Base-by-base conservation (phyloP, 2,888 invertebrate species). In the Deladenus siricidicola region DNA sequence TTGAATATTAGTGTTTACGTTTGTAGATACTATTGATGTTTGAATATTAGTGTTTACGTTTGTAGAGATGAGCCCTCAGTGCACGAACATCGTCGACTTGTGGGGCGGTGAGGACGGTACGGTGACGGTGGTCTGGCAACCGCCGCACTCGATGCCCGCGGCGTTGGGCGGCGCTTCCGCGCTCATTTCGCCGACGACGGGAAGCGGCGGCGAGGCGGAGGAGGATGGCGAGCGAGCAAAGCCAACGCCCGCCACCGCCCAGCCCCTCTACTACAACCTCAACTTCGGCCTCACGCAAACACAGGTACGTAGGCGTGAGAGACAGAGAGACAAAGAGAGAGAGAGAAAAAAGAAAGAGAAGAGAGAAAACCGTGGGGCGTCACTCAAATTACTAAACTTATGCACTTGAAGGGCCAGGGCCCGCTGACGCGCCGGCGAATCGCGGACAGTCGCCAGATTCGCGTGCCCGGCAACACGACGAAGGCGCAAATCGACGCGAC, bases 211-310 rank as follows among this genome's bases (percentile, higher is more conserved):
- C 24, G 10, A 10, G n/a, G 19, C 50, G 4, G 4, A 23, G 14
- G n/a, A n/a, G n/a, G n/a, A n/a, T n/a, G n/a, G n/a, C 23, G 17
- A 34, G 19, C 42, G 10, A 42, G 10, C 42, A 42, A 42, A 42
- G 10, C 10, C 10, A 42, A 17, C 42, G 8, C 48, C 8, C 17
- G 28, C 0, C 19, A 17, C 52, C n/a, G n/a, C n/a, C n/a, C n/a
- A n/a, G 42, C 74, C 75, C 3, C 52, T 70, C n/a, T 71, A 72
- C 58, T 75, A 75, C 57, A 70, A 68, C 53, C 62, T 75, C 10
- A 63, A 73, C 19, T 72, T 71, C 50, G 75, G 75, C 6, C 66
- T 66, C 1, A 68, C 70, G 4, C 65, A 70, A 39, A 63, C 65
- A 28, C 69, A 68, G 43, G 56, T 14, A 21, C 34, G n/a, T n/a